Conservation (phyloP, 2,113 vertebrate species). For the Bostrychus sinensis region DNA sequence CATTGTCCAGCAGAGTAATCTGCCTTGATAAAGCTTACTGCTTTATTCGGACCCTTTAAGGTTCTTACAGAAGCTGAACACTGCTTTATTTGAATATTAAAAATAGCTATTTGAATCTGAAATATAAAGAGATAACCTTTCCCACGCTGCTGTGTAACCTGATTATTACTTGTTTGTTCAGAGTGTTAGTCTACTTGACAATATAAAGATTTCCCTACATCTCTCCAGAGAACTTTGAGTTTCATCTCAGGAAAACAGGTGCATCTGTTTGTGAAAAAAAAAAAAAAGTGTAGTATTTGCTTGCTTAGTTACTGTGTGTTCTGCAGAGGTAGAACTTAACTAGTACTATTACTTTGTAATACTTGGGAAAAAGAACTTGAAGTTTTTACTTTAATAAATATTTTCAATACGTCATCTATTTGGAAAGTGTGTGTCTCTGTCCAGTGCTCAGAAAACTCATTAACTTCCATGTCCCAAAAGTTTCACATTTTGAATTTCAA, state of each 20-base stretch:
- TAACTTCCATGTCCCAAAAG: conserved; percentile 38
- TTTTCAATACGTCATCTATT: conserved; percentile 12
- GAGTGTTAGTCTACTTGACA: conserved; percentile 18
- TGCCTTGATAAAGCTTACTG: conserved; percentile 49
- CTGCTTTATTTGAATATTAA: conserved; percentile 70
- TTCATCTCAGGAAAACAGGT: background rate
- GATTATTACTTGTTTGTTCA: conserved; percentile 13
- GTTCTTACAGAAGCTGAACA: conserved; percentile 45
- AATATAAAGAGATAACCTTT: conserved; percentile 62
- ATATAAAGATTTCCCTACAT: conserved; percentile 16
- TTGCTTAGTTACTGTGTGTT: too few relatives aligned
- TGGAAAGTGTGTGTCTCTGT: conserved; percentile 38
- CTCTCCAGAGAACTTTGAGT: conserved; percentile 20
- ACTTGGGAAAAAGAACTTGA: too few relatives aligned
- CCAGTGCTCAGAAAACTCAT: conserved; percentile 46
- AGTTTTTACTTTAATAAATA: too few relatives aligned
- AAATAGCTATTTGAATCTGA: conserved; percentile 60
- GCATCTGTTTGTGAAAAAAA: too few relatives aligned
- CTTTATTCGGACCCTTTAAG: conserved; percentile 47
- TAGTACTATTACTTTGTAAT: too few relatives aligned
- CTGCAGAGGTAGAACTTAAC: too few relatives aligned
- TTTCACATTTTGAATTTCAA: conserved; percentile 42
- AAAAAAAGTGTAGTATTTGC: too few relatives aligned
- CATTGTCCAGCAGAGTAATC: conserved; percentile 68
- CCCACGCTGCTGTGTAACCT: conserved; percentile 25